Conservation (phyloP, 1,140 invertebrate genomes). For the Harlomillsia oculata region DNA sequence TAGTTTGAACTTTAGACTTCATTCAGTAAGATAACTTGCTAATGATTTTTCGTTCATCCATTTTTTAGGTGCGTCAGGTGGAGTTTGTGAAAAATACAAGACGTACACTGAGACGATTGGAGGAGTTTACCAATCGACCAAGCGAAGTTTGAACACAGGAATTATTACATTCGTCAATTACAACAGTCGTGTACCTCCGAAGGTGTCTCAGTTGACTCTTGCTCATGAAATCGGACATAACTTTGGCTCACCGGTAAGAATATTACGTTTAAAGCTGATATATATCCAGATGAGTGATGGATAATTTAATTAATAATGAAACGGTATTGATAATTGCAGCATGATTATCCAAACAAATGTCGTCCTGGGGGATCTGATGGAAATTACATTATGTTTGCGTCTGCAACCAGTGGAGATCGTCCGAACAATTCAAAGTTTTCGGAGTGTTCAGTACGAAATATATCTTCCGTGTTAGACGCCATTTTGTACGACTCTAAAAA, state of each 20-base stretch:
- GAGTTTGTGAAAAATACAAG: slow-evolving; percentile 97
- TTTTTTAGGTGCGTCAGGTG: slow-evolving; percentile 77
- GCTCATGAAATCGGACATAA: slow-evolving; percentile 99
- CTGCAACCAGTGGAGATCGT: slow-evolving; percentile 91
- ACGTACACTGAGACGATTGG: slow-evolving; percentile 84
- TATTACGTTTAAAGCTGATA: neutral
- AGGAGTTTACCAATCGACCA: slow-evolving; percentile 81
- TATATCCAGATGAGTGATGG: neutral
- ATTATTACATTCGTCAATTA: slow-evolving; percentile 99
- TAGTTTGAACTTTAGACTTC: neutral
- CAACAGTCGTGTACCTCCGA: slow-evolving; percentile 87
- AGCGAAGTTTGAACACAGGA: slow-evolving; percentile 92
- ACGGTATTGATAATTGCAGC: slow-evolving; percentile 49
- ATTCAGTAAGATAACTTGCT: slow-evolving; percentile 1
- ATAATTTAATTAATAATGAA: slow-evolving; percentile 6
- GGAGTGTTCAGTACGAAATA: slow-evolving; percentile 85
- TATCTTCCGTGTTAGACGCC: slow-evolving; percentile 84
- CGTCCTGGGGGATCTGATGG: slow-evolving; percentile 84
- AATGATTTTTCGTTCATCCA: slow-evolving; percentile 10
- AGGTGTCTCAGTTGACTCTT: slow-evolving; percentile 93
- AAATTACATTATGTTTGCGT: slow-evolving; percentile 96
- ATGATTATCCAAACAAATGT: slow-evolving; percentile 89
- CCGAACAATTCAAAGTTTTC: slow-evolving; percentile 94
- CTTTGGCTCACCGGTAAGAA: slow-evolving; percentile 87
- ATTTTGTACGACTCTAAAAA: slow-evolving; percentile 76